Conservation (phyloP, 2,888 invertebrate genomes). For the Caenorhabditis drosophilae region DNA sequence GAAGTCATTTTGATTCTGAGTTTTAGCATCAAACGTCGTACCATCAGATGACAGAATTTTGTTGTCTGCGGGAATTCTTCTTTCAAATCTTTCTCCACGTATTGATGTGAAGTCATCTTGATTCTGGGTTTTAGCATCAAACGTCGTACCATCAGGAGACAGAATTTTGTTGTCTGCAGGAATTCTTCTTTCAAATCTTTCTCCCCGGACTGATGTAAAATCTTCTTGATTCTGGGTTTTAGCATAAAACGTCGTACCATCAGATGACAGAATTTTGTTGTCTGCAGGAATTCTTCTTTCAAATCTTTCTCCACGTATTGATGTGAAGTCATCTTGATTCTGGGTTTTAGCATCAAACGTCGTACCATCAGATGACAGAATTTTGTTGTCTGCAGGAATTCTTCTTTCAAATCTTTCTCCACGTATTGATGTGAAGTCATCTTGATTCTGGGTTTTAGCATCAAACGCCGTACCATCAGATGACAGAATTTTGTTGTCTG, state of each 20-base stretch:
- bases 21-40: slow-evolving; percentile 12
- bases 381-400: slow-evolving; percentile 20
- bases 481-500: slow-evolving; percentile 20
- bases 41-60: slow-evolving; percentile 28
- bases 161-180: slow-evolving; percentile 51
- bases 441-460: slow-evolving; percentile 27
- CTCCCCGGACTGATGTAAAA: slow-evolving; percentile 36
- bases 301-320: slow-evolving; percentile 40
- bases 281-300: slow-evolving; percentile 36
- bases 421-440: slow-evolving; percentile 19
- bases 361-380: slow-evolving; percentile 21
- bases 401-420: slow-evolving; percentile 27
- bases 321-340: slow-evolving; percentile 21
- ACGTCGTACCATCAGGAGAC: slow-evolving; percentile 38
- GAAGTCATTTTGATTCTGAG: slow-evolving; percentile 22
- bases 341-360: slow-evolving; percentile 23
- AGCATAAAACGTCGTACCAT: slow-evolving; percentile 14
- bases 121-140: slow-evolving; percentile 34
- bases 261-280: slow-evolving; percentile 28
- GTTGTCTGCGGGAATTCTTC: slow-evolving; percentile 11
- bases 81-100: slow-evolving; percentile 34
- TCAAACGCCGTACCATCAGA: slow-evolving; percentile 31
- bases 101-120: slow-evolving; percentile 33
- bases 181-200: slow-evolving; percentile 35
- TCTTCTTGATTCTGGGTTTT: slow-evolving; percentile 36